Conservation (phyloP, 2,888 invertebrate genomes). For the Colletes collaris region DNA sequence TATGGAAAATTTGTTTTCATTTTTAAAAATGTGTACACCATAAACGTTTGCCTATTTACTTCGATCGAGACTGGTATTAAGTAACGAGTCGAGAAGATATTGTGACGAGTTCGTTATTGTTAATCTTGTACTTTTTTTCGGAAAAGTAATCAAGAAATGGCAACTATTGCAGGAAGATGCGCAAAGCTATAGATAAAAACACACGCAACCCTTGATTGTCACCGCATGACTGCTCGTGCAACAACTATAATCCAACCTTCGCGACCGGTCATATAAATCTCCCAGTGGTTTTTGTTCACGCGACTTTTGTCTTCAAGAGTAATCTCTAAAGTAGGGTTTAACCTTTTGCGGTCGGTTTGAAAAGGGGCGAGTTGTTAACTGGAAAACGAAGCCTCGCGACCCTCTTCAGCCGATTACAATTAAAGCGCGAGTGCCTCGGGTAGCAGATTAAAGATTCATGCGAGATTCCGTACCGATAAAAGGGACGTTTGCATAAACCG, state of each 20-base stretch:
- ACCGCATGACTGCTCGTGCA: constrained; percentile 14
- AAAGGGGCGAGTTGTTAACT: constrained; percentile 12
- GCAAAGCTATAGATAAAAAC: neutral
- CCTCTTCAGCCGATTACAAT: constrained; percentile 15
- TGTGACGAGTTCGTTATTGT: too few species aligned
- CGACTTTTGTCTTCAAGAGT: constrained; percentile 31
- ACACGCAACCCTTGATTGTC: constrained; percentile 25
- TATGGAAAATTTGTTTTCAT: too few species aligned
- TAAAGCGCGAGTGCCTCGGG: constrained; percentile 2
- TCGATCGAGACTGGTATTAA: too few species aligned
- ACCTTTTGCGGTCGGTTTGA: constrained; percentile 20
- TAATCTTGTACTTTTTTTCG: neutral
- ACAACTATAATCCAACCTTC: constrained; percentile 42
- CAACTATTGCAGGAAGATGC: constrained; percentile 11
- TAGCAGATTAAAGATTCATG: constrained; percentile 4
- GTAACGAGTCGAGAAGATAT: too few species aligned
- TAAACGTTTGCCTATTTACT: too few species aligned
- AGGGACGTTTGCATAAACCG: neutral
- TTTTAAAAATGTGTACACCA: too few species aligned
- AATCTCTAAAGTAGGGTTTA: constrained; percentile 29
- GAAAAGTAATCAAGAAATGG: constrained; percentile 37
- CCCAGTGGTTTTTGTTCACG: constrained; percentile 16
- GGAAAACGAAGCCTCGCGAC: constrained; percentile 15
- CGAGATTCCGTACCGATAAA: neutral
- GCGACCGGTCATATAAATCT: constrained; percentile 4